Base-by-base conservation (phyloP, 2,113 vertebrate species). In the Shinisaurus crocodilurus region DNA sequence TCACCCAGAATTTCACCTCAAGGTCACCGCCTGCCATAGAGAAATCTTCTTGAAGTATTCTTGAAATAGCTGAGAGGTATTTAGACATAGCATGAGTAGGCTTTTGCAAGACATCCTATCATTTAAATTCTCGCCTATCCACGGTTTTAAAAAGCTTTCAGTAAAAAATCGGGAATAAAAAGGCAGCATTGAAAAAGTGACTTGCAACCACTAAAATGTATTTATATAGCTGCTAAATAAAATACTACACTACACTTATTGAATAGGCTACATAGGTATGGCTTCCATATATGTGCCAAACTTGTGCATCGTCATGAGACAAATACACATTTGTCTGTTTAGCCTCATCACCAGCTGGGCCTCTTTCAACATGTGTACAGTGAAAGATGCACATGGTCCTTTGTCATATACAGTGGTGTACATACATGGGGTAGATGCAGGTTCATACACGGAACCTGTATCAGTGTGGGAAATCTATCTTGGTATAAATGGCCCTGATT, bases 1-100 rank as follows among this genome's bases (percentile, higher is more conserved):
- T 75, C 48, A 74, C 69, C 70, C 50, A 57, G 70, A 86, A 86
- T 86, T 85, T 86, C 48, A 86, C 69, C 70, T 57, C 85, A 86
- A 75, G 48, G 70, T 57, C 12, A 60, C 48, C 40, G 70, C 20
- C 23, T 37, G 43, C 50, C 34, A 57, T 29, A 37, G 16, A 75
- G 70, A 60, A 57, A 54, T n/a, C 18, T 23, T 63, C 57, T 65
- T 83, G 18, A 23, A 12, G 1, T 65, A 13, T 86, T 57, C 50
- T 75, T 40, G 69, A 75, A 74, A 57, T 40, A 40, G 2, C 27
- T 13, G 48, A 29, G n/a, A 57, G 50, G 20, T 40, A 57, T 16
- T 37, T 50, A 57, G n/a, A 12, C 50, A 60, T 1, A 57, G 50
- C 34, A 60, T 3, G 10, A 16, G 34, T 40, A 75, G 50, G 45